Evolutionary conservation across 2,888 invertebrate species (phyloP).

Genomic region (Falcaria lacertinaria): DNA sequence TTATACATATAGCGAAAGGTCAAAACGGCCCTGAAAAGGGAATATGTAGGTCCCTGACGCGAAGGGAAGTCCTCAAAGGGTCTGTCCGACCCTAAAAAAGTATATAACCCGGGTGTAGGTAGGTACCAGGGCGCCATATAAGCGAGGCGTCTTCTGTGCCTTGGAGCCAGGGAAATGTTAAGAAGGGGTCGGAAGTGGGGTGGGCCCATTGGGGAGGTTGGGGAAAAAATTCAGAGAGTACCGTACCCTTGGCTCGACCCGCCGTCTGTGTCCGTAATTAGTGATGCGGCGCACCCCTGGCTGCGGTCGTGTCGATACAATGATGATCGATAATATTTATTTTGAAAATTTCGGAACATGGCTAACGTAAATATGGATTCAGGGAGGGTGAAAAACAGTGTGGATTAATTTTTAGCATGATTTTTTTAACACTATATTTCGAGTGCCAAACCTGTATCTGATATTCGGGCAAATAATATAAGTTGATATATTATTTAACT

Average conservation of each 20-base stretch:
- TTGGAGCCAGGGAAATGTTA: conserved; percentile 68
- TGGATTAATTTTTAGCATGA: too few relatives aligned
- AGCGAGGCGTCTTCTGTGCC: conserved; percentile 37
- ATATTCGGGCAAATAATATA: too few relatives aligned
- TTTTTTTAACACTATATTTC: too few relatives aligned
- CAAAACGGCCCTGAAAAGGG: conserved; percentile 62
- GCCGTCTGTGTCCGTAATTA: conserved; percentile 74
- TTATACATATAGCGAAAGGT: conserved; percentile 50
- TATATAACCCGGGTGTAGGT: conserved; percentile 69
- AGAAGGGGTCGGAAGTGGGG: conserved; percentile 73
- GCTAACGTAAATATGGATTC: too few relatives aligned
- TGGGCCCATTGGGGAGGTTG: conserved; percentile 53
- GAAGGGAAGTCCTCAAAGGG: conserved; percentile 64
- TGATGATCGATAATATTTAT: conserved; percentile 17
- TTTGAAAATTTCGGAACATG: too few relatives aligned
- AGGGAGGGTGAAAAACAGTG: too few relatives aligned
- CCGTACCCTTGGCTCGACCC: conserved; percentile 74
- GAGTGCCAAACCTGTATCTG: too few relatives aligned
- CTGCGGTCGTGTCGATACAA: conserved; percentile 49
- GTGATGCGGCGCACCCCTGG: conserved; percentile 62
- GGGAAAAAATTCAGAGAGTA: conserved; percentile 73
- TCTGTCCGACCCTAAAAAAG: conserved; percentile 75
- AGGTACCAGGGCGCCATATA: conserved; percentile 71
- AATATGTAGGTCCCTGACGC: conserved; percentile 70
- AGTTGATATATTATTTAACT: too few relatives aligned